Conservation (phyloP, 2,888 invertebrate species). For the Drosophila picticornis region DNA sequence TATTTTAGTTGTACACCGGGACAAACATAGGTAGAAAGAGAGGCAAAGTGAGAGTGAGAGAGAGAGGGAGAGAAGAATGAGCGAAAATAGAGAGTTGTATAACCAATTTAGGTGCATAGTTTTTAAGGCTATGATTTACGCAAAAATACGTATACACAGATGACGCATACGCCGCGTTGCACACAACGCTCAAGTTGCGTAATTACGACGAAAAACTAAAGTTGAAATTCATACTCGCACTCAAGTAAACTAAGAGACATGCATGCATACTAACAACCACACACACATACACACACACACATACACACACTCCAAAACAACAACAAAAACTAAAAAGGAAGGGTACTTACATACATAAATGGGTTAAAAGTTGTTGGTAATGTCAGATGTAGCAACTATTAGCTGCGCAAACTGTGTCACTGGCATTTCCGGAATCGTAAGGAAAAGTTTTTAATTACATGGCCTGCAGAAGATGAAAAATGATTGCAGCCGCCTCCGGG, state of each 20-base stretch:
- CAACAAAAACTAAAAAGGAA: constrained; percentile 10
- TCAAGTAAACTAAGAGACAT: constrained; percentile 71
- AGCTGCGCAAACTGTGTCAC: constrained; percentile 52
- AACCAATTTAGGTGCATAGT: constrained; percentile 26
- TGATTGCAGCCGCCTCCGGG: constrained; percentile 37
- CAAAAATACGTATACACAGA: constrained; percentile 64
- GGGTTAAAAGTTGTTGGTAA: constrained; percentile 48
- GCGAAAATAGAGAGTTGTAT: background rate
- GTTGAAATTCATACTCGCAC: constrained; percentile 80
- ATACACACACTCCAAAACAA: constrained; percentile 29
- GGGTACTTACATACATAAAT: constrained; percentile 13
- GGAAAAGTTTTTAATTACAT: constrained; percentile 62
- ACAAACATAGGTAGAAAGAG: constrained; percentile 1
- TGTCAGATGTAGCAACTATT: constrained; percentile 47
- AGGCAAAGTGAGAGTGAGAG: background rate
- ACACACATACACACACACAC: constrained; percentile 24
- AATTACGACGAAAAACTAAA: constrained; percentile 68
- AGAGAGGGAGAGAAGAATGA: background rate
- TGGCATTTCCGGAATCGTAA: constrained; percentile 51
- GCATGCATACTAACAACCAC: constrained; percentile 28
- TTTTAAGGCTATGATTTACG: constrained; percentile 40
- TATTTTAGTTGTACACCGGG: constrained; percentile 51
- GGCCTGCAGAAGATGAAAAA: constrained; percentile 26
- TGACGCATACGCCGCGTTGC: constrained; percentile 60
- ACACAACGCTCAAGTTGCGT: constrained; percentile 72